Evolutionary conservation across 1,140 invertebrate genomes (phyloP).

Genomic region (Atta texana): DNA sequence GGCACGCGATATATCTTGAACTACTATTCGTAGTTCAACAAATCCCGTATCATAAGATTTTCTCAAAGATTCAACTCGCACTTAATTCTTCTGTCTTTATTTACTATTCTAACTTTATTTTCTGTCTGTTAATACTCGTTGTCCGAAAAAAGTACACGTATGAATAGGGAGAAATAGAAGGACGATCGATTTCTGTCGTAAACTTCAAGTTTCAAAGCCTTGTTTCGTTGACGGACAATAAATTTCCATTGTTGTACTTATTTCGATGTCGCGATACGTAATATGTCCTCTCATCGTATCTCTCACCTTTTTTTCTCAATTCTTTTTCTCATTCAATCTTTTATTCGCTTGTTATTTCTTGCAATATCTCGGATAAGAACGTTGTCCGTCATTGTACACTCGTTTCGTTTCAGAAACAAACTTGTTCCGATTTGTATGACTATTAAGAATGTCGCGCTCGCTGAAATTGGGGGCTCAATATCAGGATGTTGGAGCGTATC

Average conservation of each 20-base stretch:
- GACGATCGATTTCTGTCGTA: slow-evolving; percentile 24
- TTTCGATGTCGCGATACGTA: slow-evolving; percentile 62
- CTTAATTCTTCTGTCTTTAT: slow-evolving; percentile 22
- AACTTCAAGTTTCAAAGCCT: slow-evolving; percentile 1
- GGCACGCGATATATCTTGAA: background rate
- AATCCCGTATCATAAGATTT: background rate
- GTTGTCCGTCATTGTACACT: slow-evolving; percentile 51
- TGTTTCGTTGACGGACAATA: slow-evolving; percentile 48
- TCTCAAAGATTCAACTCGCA: background rate
- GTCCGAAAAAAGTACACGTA: slow-evolving; percentile 5
- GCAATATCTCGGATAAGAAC: slow-evolving; percentile 62
- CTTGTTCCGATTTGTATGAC: slow-evolving; percentile 32
- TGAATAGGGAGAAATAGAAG: slow-evolving; percentile 14
- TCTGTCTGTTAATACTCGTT: slow-evolving; percentile 31
- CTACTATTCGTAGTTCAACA: background rate
- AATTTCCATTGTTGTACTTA: slow-evolving; percentile 60
- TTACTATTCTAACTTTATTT: slow-evolving; percentile 33
- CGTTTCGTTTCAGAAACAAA: slow-evolving; percentile 17
- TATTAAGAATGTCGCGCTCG: slow-evolving; percentile 31
- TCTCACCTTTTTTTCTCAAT: background rate
- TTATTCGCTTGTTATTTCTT: slow-evolving; percentile 22
- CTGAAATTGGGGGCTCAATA: slow-evolving; percentile 76
- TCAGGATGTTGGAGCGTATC: slow-evolving; percentile 89
- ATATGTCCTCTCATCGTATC: background rate
- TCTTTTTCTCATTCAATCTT: background rate